phyloP scores from a whole-genome alignment of 2,888 invertebrate genomes.

The Apoda limacodes region DNA sequence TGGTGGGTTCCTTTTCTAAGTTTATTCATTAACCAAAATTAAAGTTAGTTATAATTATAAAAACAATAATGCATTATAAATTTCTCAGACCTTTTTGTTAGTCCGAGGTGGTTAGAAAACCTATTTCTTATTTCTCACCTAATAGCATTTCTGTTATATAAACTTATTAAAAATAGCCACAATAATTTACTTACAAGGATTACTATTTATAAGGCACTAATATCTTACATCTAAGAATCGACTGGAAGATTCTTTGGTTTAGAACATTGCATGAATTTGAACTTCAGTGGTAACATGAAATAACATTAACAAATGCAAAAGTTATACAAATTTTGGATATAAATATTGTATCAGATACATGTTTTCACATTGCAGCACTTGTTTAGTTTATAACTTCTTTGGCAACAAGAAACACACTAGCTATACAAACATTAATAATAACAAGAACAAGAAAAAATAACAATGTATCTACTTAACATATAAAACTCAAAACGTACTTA shows the following conservation, averaged over 20 bases:
- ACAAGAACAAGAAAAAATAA: conserved; percentile 64
- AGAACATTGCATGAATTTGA: conserved; percentile 53
- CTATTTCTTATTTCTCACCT: too few relatives aligned
- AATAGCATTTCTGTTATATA: too few relatives aligned
- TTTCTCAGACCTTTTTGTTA: too few relatives aligned
- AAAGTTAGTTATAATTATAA: too few relatives aligned
- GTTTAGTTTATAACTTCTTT: conserved; percentile 64
- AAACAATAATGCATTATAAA: too few relatives aligned
- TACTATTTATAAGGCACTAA: conserved; percentile 26
- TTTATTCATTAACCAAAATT: too few relatives aligned
- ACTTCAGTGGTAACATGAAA: conserved; percentile 61
- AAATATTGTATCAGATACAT: conserved; percentile 31
- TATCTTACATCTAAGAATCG: conserved; percentile 38
- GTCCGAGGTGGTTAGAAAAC: too few relatives aligned
- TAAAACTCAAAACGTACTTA: conserved; percentile 36
- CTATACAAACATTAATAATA: conserved; percentile 57
- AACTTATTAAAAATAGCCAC: conserved; percentile 16
- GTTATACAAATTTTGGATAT: conserved; percentile 36
- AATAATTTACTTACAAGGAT: conserved; percentile 24
- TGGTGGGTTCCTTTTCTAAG: too few relatives aligned
- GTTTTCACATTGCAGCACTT: too few relatives aligned
- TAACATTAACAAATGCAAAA: conserved; percentile 54
- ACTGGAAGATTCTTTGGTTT: conserved; percentile 63
- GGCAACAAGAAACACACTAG: conserved; percentile 67
- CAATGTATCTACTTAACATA: conserved; percentile 47